Evolutionary conservation across 2,113 vertebrate genomes (phyloP), one percentile per base, ranked within the genome.

Genomic region (Phaetusa simplex): DNA sequence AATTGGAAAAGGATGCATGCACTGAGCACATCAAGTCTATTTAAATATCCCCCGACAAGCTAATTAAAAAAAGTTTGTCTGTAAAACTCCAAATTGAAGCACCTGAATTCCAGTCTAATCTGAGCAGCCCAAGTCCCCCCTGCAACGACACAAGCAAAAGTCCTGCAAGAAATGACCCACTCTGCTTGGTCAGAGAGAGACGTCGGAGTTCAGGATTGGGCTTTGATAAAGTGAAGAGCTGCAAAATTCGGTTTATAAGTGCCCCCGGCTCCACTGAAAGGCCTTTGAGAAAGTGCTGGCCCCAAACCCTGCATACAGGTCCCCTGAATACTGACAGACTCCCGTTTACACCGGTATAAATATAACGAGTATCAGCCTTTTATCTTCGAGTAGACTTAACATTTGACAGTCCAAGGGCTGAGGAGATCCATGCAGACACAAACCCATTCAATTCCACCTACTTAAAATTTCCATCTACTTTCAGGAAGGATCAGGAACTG

Each of bases 31-130:
- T 45, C 12, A 90, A 77, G 80, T 92, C 61, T 82, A 82, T 94
- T 95, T 90, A 73, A 92, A 89, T 78, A 77, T 38, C 56, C 88
- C 49, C 56, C 82, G 92, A 87, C 56, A 95, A 93, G 85, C 12
- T 74, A 66, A 53, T 87, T 95, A 56, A 23, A 97, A 92, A 91
- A 91, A 93, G 17, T 43, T 90, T 93, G 74, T 92, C 78, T 69
- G 70, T 84, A n/a, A 70, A 84, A 59, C 16, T 72, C 72, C 40
- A 38, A 23, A 73, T 4, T 64, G 10, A 73, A 81, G 30, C 8
- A 2, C 14, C 32, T 77, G 76, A 32, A 19, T 36, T 69, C 6
- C 62, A 58, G 19, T 5, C 50, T 43, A 65, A 65, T 24, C 5
- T 23, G 43, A 74, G 55, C 21, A 93, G 36, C 17, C 7, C 21